Conservation (phyloP, 2,888 invertebrate genomes). For the Drepana falcataria region DNA sequence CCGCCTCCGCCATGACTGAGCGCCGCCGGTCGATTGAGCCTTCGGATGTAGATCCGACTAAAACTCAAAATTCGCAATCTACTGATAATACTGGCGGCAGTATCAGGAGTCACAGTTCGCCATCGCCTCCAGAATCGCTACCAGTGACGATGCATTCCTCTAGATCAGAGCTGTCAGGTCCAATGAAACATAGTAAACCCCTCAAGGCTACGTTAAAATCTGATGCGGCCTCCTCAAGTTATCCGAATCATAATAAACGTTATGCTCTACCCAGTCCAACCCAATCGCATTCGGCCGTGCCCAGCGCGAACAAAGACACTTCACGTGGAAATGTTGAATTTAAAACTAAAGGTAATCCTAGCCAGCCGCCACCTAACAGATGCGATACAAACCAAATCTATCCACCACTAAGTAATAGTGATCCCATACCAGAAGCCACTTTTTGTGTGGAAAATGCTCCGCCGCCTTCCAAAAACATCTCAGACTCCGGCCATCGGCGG, state of each 20-base stretch:
- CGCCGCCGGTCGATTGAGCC: too few relatives aligned
- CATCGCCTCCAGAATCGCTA: not conserved
- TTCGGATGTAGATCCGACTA: too few relatives aligned
- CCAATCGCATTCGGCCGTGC: not conserved
- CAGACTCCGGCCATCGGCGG: not conserved
- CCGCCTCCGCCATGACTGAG: conserved; percentile 1
- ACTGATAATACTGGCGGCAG: too few relatives aligned
- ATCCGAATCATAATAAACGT: not conserved
- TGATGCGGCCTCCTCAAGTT: not conserved
- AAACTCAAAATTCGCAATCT: too few relatives aligned
- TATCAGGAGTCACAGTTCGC: too few relatives aligned
- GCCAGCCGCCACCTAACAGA: not conserved
- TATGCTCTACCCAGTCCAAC: not conserved
- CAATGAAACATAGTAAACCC: not conserved
- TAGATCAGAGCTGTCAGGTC: not conserved
- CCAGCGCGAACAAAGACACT: too few relatives aligned
- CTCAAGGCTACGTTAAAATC: not conserved
- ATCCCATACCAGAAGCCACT: not conserved
- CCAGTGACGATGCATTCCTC: not conserved
- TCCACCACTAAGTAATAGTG: not conserved
- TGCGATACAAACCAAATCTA: not conserved
- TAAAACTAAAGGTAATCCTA: not conserved
- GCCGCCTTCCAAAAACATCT: not conserved
- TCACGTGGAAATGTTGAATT: not conserved
- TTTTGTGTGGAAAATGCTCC: not conserved